Percentiles rank a stretch among this genome's conserved stretches.
Evolutionary conservation across 92 coral and sea anemone species (phyloP).

Genomic region (Epizoanthus scotinus): DNA sequence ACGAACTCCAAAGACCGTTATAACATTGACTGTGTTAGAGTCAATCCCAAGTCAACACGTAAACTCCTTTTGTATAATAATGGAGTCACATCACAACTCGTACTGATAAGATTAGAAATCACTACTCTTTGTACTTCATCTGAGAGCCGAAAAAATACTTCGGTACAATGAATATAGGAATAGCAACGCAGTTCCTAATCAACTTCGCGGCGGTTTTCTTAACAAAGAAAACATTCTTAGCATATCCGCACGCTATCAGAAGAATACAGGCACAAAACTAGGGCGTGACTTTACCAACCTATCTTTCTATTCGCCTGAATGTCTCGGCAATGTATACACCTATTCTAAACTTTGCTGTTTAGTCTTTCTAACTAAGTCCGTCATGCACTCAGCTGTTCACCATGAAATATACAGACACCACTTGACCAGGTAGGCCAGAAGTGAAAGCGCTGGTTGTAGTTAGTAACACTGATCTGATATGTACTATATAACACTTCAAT

Average conservation of each 20-base stretch:
- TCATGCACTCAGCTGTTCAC: too few species aligned
- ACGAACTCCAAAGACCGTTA: background rate
- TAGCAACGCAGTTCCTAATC: background rate
- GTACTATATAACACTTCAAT: too few species aligned
- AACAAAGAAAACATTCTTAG: conserved; percentile 32
- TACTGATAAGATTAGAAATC: background rate
- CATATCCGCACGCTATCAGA: conserved; percentile 26
- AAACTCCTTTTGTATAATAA: too few species aligned
- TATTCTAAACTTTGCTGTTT: conserved; percentile 2
- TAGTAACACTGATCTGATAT: too few species aligned
- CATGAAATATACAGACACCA: too few species aligned
- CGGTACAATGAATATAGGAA: background rate
- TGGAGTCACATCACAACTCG: background rate
- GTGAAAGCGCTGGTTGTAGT: too few species aligned
- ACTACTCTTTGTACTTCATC: background rate
- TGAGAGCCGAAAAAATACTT: background rate
- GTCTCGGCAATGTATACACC: background rate
- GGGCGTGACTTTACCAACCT: background rate
- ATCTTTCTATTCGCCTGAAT: conserved; percentile 21
- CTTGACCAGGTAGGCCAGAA: too few species aligned
- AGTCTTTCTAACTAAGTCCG: background rate
- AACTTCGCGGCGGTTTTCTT: conserved; percentile 13
- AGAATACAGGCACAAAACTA: background rate
- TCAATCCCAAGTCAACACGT: background rate
- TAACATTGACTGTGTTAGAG: background rate